These are phyloP conservation scores for Spinus pinus DNA, from an alignment of 2,797 vertebrate species.

Conservation along the genomic window DNA sequence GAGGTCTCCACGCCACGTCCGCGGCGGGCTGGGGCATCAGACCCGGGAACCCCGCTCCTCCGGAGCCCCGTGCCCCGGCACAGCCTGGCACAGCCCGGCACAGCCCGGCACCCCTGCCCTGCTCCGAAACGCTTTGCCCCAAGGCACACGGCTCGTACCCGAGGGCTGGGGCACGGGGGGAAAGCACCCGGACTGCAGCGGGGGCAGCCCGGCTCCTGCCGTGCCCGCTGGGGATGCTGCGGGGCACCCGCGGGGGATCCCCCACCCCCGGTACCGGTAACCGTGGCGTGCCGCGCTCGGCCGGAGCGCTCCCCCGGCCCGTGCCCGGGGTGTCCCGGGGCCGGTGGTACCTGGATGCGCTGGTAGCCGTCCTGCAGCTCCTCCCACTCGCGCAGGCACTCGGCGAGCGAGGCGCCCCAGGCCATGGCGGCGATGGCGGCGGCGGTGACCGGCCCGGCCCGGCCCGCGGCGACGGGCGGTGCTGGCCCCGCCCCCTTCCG, in stretches of 20 bases:
- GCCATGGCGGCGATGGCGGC: conserved; percentile 6
- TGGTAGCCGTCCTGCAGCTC: conserved; percentile 85
- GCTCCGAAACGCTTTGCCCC: neutral
- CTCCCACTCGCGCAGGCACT: conserved; percentile 84
- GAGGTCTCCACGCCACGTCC: neutral
- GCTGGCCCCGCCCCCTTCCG: neutral
- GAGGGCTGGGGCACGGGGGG: neutral
- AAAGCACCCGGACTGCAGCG: neutral
- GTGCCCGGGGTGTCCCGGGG: neutral
- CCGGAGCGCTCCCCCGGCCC: neutral
- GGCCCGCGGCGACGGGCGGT: conserved; percentile 1
- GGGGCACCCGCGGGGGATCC: neutral
- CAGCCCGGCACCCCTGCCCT: neutral
- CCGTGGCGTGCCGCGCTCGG: neutral
- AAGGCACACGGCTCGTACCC: neutral
- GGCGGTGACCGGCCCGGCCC: neutral
- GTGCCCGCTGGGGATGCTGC: neutral
- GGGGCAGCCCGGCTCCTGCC: neutral
- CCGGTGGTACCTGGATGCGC: conserved; percentile 82
- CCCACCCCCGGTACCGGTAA: neutral
- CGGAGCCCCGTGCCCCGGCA: neutral
- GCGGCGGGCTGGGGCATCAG: neutral
- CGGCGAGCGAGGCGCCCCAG: conserved; percentile 31
- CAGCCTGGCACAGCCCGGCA: neutral
- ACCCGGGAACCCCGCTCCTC: accelerated